phyloP scores from a whole-genome alignment of 2,888 invertebrate species.

The Emesis russula region DNA sequence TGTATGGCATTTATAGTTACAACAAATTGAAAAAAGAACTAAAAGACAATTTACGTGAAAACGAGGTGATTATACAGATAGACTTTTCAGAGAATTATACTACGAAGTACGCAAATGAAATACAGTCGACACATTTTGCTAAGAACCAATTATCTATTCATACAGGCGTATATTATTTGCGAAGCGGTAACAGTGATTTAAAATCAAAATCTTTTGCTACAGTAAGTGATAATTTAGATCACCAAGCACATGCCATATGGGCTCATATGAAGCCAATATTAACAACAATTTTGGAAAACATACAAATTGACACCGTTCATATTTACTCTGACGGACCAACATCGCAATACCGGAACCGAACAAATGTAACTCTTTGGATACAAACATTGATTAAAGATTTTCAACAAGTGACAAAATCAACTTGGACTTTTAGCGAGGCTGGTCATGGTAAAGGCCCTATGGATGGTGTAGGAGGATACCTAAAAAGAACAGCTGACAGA shows the following conservation, averaged over 20 bases:
- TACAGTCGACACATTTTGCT: slow-evolving; percentile 4
- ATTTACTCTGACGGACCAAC: slow-evolving; percentile 12
- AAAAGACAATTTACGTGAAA: background rate
- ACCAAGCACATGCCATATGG: background rate
- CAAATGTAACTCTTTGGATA: slow-evolving; percentile 1
- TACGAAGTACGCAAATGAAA: background rate
- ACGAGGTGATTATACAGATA: background rate
- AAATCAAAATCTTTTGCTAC: slow-evolving; percentile 8
- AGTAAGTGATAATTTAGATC: slow-evolving; percentile 5
- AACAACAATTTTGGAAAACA: slow-evolving; percentile 5
- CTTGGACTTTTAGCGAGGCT: background rate
- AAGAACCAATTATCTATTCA: slow-evolving; percentile 5
- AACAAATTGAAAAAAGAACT: background rate
- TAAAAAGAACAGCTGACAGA: background rate
- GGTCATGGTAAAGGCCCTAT: slow-evolving; percentile 11
- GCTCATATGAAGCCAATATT: slow-evolving; percentile 1
- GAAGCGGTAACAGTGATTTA: background rate
- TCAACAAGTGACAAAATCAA: background rate
- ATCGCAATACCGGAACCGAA: slow-evolving; percentile 15
- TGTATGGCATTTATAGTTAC: slow-evolving; percentile 8
- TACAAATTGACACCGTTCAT: background rate
- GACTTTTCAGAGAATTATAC: slow-evolving; percentile 5
- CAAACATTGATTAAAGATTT: background rate
- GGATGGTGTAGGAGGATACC: slow-evolving; percentile 2
- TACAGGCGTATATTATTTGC: slow-evolving; percentile 1